Evolutionary conservation across 2,113 vertebrate genomes (phyloP).

Genomic region (Centropus bengalensis): DNA sequence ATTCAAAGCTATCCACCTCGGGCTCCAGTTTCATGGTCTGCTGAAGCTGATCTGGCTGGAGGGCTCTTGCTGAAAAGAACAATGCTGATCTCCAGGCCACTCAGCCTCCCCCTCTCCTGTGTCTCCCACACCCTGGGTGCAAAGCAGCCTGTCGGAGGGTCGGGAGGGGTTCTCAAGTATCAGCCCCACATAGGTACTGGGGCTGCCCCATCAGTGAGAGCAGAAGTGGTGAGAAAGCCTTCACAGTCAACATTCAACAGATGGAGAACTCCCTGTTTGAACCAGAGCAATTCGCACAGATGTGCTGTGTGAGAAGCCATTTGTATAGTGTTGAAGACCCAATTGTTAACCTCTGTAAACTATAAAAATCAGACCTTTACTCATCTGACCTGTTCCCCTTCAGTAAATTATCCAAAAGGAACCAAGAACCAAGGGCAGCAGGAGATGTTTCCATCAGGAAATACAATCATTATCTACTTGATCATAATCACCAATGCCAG

Average conservation of each 20-base stretch:
- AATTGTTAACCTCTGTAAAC: not conserved
- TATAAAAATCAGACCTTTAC: not conserved
- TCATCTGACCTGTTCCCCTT: not conserved
- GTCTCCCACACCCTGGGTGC: not conserved
- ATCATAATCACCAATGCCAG: not conserved
- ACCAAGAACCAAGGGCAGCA: not conserved
- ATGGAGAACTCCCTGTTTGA: not conserved
- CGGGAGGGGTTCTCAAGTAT: not conserved
- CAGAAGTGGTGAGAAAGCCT: not conserved
- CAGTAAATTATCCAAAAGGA: not conserved
- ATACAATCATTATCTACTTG: not conserved
- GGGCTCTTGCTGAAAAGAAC: not conserved
- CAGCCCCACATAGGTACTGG: not conserved
- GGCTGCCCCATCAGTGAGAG: not conserved
- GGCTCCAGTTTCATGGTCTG: conserved; percentile 5
- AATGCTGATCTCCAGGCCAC: not conserved
- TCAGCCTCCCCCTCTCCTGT: not conserved
- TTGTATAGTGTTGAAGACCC: not conserved
- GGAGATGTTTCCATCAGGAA: not conserved
- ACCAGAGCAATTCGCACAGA: not conserved
- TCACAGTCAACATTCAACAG: not conserved
- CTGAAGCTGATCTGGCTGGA: not conserved
- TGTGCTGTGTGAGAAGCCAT: not conserved
- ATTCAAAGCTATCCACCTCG: not conserved
- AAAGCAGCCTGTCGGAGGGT: not conserved